Conservation (phyloP, 1,140 invertebrate species). For the Cephus cinctus region DNA sequence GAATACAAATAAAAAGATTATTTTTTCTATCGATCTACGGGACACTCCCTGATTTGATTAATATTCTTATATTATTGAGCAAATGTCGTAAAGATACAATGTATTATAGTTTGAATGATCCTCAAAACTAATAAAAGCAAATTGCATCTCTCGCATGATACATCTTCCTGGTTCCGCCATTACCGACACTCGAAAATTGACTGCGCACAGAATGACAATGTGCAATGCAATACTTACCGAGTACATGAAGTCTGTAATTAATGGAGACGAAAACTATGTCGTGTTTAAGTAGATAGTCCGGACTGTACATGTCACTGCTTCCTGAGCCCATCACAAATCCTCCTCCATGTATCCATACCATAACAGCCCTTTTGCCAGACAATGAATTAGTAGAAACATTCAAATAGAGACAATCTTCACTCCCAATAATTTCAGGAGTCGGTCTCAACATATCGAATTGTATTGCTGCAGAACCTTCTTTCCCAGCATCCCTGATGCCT, state of each 20-base stretch:
- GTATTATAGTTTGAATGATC: no score
- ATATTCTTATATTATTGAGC: no score
- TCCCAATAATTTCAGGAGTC: constrained; percentile 1
- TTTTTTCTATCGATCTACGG: no score
- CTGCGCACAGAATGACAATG: no score
- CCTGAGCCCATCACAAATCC: constrained; percentile 47
- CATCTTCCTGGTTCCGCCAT: no score
- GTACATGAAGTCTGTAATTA: constrained; percentile 62
- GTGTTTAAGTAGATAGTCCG: no score
- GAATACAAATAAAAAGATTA: no score
- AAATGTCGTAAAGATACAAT: no score
- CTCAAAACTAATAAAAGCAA: no score
- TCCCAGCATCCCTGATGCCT: constrained; percentile 18
- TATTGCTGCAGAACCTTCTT: not conserved
- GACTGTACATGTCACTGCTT: constrained; percentile 40
- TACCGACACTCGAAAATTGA: no score
- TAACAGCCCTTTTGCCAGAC: constrained; percentile 19
- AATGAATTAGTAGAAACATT: constrained; percentile 17
- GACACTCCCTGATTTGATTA: no score
- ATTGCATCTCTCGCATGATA: no score
- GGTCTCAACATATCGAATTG: not conserved
- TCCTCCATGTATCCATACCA: constrained; percentile 42
- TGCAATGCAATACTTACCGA: constrained; percentile 46
- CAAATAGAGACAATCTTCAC: constrained; percentile 27
- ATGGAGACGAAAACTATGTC: constrained; percentile 59